Evolutionary conservation across 2,113 vertebrate genomes (phyloP).

Genomic region (Toxostoma redivivum): DNA sequence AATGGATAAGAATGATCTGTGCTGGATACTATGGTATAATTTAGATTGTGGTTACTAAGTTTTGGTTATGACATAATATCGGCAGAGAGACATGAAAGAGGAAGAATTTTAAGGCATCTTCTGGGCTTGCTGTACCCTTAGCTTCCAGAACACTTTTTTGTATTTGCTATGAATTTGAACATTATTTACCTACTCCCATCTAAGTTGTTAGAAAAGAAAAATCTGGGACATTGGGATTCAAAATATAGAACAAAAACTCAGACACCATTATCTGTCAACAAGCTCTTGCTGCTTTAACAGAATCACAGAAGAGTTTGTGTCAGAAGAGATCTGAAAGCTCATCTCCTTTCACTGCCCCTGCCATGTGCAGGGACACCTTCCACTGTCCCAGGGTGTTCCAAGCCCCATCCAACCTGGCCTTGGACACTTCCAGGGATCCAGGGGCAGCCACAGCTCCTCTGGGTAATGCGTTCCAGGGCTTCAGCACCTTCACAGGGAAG

Average conservation of each 20-base stretch:
- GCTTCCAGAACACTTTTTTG: not conserved
- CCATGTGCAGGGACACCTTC: not conserved
- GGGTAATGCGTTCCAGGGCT: too few relatives aligned
- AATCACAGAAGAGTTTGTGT: not conserved
- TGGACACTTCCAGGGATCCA: not conserved
- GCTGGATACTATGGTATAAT: not conserved
- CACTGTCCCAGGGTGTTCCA: rapidly evolving
- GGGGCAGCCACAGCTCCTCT: not conserved
- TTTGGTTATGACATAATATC: not conserved
- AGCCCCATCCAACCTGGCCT: rapidly evolving
- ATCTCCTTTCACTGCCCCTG: too few relatives aligned
- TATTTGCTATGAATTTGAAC: not conserved
- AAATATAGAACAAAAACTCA: not conserved
- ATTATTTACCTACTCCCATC: not conserved
- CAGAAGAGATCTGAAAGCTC: rapidly evolving
- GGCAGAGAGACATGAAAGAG: not conserved
- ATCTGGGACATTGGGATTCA: not conserved
- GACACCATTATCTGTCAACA: not conserved
- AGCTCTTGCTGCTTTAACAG: not conserved
- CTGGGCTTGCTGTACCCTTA: not conserved
- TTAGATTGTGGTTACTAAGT: not conserved
- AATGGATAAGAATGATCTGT: not conserved
- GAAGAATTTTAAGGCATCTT: not conserved
- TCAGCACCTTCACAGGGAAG: not conserved
- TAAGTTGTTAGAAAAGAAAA: not conserved